Conservation (phyloP, 2,113 vertebrate genomes). For the Muntiacus reevesi region DNA sequence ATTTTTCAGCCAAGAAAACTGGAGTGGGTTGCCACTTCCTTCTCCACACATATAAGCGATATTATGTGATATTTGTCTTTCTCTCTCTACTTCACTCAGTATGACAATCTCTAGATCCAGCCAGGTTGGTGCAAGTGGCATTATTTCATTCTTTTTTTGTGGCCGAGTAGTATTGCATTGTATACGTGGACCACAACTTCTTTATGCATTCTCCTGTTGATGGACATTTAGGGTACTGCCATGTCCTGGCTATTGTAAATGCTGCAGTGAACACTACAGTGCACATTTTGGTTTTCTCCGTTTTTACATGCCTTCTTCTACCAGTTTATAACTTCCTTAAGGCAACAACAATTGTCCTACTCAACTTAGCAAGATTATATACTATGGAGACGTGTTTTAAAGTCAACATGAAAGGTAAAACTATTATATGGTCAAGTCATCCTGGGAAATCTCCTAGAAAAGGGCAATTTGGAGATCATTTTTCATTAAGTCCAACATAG, state of each 20-base stretch:
- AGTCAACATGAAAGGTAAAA: slow-evolving; percentile 20
- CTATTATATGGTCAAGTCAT: not conserved
- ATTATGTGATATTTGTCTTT: not conserved
- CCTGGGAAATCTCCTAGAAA: not conserved
- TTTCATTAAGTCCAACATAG: not conserved
- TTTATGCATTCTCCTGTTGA: not conserved
- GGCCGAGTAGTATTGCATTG: not conserved
- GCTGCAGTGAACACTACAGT: not conserved
- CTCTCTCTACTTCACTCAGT: not conserved
- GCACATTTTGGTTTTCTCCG: not conserved
- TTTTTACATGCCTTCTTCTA: not conserved
- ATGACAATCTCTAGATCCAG: not conserved
- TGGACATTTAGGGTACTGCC: not conserved
- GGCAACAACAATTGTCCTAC: not conserved
- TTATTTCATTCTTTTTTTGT: not conserved
- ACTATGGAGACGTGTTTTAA: not conserved
- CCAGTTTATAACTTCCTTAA: not conserved
- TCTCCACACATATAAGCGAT: not conserved
- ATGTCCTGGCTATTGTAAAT: not conserved
- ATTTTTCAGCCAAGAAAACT: not conserved
- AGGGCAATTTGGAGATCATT: not conserved
- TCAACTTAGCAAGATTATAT: not conserved
- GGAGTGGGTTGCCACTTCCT: not conserved
- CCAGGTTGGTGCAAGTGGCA: not conserved
- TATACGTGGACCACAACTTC: not conserved